Percentiles rank a stretch among this genome's conserved stretches.
These are phyloP conservation scores for Poecilobothrus nobilitatus DNA, from an alignment of 2,888 invertebrate genomes.

Conservation along the genomic window DNA sequence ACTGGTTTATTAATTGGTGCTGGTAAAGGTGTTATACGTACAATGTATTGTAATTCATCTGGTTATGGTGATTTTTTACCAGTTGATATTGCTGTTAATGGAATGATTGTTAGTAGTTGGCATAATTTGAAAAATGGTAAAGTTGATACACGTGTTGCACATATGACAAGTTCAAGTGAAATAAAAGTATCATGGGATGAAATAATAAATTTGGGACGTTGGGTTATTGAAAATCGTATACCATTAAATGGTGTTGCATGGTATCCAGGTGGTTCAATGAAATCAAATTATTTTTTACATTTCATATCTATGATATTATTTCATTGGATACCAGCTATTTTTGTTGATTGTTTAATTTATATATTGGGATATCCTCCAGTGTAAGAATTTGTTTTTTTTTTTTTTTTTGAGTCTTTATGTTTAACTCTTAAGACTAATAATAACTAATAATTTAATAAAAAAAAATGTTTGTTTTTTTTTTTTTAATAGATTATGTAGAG, in stretches of 20 bases:
- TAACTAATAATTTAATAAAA: not conserved
- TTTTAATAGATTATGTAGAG: conserved; percentile 59
- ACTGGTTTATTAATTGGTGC: conserved; percentile 71
- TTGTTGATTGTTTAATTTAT: conserved; percentile 69
- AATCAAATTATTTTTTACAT: conserved; percentile 65
- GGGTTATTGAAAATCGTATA: conserved; percentile 64
- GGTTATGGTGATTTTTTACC: conserved; percentile 73
- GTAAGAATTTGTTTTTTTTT: conserved; percentile 49
- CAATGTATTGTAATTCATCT: conserved; percentile 74
- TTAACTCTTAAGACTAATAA: not conserved
- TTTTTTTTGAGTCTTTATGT: not conserved
- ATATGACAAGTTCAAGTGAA: conserved; percentile 72
- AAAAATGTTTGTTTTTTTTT: not conserved
- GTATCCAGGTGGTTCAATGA: conserved; percentile 85
- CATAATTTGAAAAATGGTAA: conserved; percentile 31
- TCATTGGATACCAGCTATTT: conserved; percentile 83
- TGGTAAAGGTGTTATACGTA: conserved; percentile 81
- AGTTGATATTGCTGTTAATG: conserved; percentile 73
- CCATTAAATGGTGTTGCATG: conserved; percentile 82
- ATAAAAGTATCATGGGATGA: conserved; percentile 81
- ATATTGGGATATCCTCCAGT: conserved; percentile 79
- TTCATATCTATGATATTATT: conserved; percentile 75
- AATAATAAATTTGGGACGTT: conserved; percentile 71
- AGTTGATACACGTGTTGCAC: conserved; percentile 48
- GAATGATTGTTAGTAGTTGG: conserved; percentile 41